phyloP scores from a whole-genome alignment of 2,113 vertebrate genomes.

The Plotosus lineatus region DNA sequence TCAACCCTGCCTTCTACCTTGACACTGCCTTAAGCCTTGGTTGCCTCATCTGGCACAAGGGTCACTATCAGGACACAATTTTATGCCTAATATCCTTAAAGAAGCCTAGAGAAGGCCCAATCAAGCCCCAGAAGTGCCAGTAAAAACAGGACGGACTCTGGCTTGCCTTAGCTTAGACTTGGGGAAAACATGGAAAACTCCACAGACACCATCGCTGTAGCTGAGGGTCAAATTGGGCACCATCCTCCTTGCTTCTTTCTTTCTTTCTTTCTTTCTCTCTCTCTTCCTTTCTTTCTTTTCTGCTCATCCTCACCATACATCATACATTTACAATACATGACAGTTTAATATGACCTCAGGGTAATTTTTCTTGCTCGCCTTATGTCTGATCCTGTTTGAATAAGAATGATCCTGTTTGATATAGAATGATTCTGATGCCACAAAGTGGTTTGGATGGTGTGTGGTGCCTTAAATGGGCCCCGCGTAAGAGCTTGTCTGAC shows the following conservation, averaged over 20 bases:
- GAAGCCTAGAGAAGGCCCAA: no score
- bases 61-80: no score
- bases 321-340: conserved; percentile 73
- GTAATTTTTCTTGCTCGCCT: conserved; percentile 77
- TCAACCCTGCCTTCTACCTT: no score
- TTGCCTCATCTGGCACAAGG: no score
- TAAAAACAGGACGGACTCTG: no score
- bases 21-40: no score
- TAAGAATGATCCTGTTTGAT: conserved; percentile 78
- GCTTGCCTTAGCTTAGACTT: background rate
- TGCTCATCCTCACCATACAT: conserved; percentile 60
- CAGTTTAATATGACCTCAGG: conserved; percentile 69
- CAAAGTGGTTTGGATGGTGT: conserved; percentile 71
- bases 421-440: conserved; percentile 70
- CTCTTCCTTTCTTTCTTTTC: conserved; percentile 33
- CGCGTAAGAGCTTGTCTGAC: conserved; percentile 39
- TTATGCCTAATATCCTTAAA: no score
- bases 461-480: conserved; percentile 54
- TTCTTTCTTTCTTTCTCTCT: conserved; percentile 21
- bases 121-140: no score
- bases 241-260: conserved; percentile 17
- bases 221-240: background rate
- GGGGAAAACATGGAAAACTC: background rate
- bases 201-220: background rate
- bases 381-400: conserved; percentile 77